phyloP scores from a whole-genome alignment of 2,888 invertebrate genomes.

The Bugula neritina region DNA sequence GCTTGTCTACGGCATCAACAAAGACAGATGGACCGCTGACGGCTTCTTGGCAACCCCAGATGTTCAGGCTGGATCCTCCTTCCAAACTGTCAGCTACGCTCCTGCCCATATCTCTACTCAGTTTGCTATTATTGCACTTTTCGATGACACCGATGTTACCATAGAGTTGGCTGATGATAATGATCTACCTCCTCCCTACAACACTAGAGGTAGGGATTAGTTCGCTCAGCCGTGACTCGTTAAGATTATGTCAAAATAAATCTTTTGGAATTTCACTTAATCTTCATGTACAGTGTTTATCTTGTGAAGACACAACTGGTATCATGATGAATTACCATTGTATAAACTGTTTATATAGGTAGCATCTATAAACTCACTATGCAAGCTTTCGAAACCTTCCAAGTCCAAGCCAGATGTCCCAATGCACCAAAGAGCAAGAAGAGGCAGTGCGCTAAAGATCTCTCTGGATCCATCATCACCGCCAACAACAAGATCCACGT shows the following conservation, averaged over 20 bases:
- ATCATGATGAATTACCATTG: too few species aligned
- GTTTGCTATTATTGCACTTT: conserved; percentile 18
- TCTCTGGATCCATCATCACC: conserved; percentile 9
- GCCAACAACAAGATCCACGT: conserved; percentile 25
- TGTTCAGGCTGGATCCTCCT: conserved; percentile 17
- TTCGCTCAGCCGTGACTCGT: neutral
- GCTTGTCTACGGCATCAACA: conserved; percentile 24
- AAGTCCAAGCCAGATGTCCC: conserved; percentile 24
- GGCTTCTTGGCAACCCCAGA: conserved; percentile 25
- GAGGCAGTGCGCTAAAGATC: conserved; percentile 7
- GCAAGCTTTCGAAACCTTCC: conserved; percentile 24
- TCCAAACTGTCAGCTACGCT: conserved; percentile 23
- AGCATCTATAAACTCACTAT: conserved; percentile 14
- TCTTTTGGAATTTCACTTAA: too few species aligned
- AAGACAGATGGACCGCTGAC: conserved; percentile 25
- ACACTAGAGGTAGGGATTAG: conserved; percentile 11
- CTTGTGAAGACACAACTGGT: too few species aligned
- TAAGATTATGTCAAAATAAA: too few species aligned
- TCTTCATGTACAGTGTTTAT: too few species aligned
- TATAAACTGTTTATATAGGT: neutral
- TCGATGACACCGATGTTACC: conserved; percentile 17
- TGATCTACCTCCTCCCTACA: conserved; percentile 18
- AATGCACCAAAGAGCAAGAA: conserved; percentile 2
- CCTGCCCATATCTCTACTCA: conserved; percentile 24
- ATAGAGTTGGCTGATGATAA: conserved; percentile 24